Percentiles rank a stretch among this genome's conserved stretches.
Evolutionary conservation across 2,113 vertebrate genomes (phyloP).

Genomic region (Meleagris gallopavo): DNA sequence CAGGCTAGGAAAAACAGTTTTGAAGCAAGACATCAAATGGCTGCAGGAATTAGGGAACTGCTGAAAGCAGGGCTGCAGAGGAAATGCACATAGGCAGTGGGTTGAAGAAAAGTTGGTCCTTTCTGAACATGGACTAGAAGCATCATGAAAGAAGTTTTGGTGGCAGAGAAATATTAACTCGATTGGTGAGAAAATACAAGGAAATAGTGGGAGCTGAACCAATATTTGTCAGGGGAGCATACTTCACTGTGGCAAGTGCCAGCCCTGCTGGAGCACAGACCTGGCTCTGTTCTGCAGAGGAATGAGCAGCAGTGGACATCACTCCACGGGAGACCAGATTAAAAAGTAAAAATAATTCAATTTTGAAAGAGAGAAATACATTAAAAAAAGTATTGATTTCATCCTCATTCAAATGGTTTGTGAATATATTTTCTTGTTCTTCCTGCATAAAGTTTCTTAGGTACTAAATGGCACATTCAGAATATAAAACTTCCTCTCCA

Average conservation of each 20-base stretch:
- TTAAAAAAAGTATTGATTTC: background rate
- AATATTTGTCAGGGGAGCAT: background rate
- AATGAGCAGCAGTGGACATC: background rate
- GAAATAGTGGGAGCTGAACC: background rate
- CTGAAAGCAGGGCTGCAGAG: background rate
- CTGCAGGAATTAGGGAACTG: background rate
- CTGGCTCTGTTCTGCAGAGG: background rate
- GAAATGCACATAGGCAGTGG: fast-evolving
- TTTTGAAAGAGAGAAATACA: background rate
- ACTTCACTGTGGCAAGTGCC: background rate
- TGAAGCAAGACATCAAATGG: background rate
- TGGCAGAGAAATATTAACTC: background rate
- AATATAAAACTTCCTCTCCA: background rate
- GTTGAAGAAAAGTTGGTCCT: background rate
- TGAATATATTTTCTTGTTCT: background rate
- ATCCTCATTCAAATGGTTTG: background rate
- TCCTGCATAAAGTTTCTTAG: background rate
- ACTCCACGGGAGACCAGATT: background rate
- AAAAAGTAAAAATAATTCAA: fast-evolving
- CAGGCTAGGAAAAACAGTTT: background rate
- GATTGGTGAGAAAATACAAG: background rate
- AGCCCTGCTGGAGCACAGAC: background rate
- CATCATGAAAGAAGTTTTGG: background rate
- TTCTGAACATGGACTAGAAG: fast-evolving
- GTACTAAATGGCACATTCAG: background rate